Evolutionary conservation across 2,888 invertebrate species (phyloP).

Genomic region (Epistrophella euchroma): DNA sequence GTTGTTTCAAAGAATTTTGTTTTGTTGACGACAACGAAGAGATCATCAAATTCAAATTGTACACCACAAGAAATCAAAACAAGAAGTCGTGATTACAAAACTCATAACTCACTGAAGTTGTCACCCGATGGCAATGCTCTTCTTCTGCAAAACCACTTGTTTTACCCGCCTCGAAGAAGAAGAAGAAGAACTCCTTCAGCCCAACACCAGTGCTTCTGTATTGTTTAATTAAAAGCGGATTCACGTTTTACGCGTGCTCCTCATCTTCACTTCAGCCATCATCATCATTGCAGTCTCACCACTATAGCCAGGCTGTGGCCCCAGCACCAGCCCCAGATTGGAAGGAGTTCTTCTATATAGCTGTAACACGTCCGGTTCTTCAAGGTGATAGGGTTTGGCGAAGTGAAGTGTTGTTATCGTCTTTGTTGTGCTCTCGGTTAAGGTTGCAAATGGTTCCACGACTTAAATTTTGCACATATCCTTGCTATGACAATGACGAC

Average conservation of each 20-base stretch:
- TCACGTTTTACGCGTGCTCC: slow-evolving; percentile 78
- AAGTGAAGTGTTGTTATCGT: slow-evolving; percentile 41
- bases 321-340: no score
- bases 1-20: not conserved
- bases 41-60: slow-evolving; percentile 48
- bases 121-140: slow-evolving; percentile 62
- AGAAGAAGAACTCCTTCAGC: slow-evolving; percentile 49
- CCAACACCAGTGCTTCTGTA: slow-evolving; percentile 78
- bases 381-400: slow-evolving; percentile 61
- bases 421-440: slow-evolving; percentile 31
- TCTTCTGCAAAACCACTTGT: slow-evolving; percentile 63
- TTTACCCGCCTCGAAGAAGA: slow-evolving; percentile 54
- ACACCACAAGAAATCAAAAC: slow-evolving; percentile 79
- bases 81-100: slow-evolving; percentile 83
- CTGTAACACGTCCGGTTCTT: slow-evolving; percentile 42
- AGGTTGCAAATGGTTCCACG: slow-evolving; percentile 39
- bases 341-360: slow-evolving; percentile 33
- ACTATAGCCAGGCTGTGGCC: not conserved
- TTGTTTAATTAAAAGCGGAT: slow-evolving; percentile 83
- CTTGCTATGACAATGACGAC: slow-evolving; percentile 51
- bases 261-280: slow-evolving; percentile 54
- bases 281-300: slow-evolving; percentile 5
- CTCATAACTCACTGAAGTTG: slow-evolving; percentile 81
- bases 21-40: not conserved
- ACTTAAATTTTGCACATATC: slow-evolving; percentile 49